phyloP scores from a whole-genome alignment of 1,140 invertebrate genomes.

The Lordiphosa clarofinis region DNA sequence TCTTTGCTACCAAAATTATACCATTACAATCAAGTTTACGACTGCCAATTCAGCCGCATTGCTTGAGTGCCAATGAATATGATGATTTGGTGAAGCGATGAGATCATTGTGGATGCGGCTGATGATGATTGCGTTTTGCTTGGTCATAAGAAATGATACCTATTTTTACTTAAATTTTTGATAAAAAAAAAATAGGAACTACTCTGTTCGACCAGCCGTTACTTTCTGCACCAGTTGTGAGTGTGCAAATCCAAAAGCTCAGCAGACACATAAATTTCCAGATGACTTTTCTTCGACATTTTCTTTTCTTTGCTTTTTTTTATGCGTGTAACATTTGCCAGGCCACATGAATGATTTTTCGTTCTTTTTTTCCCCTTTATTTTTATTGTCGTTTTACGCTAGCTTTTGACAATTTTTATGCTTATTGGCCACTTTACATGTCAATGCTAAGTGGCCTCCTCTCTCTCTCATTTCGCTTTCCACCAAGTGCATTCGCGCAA shows the following conservation, averaged over 20 bases:
- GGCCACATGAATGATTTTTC: slow-evolving; percentile 1
- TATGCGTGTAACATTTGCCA: slow-evolving; percentile 2
- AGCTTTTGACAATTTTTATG: slow-evolving; percentile 14
- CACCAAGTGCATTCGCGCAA: slow-evolving; percentile 16
- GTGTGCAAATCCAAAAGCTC: slow-evolving; percentile 2
- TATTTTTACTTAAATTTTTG: background rate
- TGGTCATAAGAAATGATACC: slow-evolving; percentile 20
- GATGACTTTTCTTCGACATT: slow-evolving; percentile 15
- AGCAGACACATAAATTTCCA: slow-evolving; percentile 19
- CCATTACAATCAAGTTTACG: slow-evolving; percentile 77
- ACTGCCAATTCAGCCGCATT: slow-evolving; percentile 56
- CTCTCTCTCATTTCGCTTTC: background rate
- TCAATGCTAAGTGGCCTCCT: background rate
- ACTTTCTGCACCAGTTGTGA: background rate
- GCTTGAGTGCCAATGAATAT: slow-evolving; percentile 65
- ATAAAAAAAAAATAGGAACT: background rate
- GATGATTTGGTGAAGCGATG: slow-evolving; percentile 33
- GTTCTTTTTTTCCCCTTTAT: background rate
- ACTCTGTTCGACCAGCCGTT: no score
- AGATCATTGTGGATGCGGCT: slow-evolving; percentile 31
- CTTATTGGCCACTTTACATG: slow-evolving; percentile 7
- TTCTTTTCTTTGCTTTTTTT: slow-evolving; percentile 3
- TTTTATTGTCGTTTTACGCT: slow-evolving; percentile 4
- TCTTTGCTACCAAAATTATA: slow-evolving; percentile 59
- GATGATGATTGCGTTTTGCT: slow-evolving; percentile 54